A percentile compares a stretch with the other conserved stretches of the same genome.
Evolutionary conservation across 2,113 vertebrate species (phyloP).

Genomic region (Megaptera novaeangliae): DNA sequence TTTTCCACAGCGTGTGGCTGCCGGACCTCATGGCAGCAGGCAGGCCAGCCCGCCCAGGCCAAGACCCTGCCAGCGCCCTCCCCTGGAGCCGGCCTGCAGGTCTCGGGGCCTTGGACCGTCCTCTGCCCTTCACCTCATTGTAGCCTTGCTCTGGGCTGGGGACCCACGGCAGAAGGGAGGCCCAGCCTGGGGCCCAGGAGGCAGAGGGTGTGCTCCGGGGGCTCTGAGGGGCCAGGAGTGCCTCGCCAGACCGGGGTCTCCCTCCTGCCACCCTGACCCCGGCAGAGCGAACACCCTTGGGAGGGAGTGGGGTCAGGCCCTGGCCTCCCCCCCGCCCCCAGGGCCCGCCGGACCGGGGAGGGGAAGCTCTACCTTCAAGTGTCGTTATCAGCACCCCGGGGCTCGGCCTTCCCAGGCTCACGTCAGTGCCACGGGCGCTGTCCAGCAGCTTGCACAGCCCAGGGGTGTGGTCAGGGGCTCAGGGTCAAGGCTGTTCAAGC

Average conservation of each 20-base stretch:
- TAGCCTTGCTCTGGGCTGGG: background rate
- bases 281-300: background rate
- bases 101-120: background rate
- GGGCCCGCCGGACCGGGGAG: background rate
- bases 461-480: background rate
- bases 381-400: fast-evolving
- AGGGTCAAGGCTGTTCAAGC: background rate
- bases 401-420: background rate
- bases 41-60: background rate
- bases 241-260: background rate
- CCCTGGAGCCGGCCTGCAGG: background rate
- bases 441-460: too few relatives aligned
- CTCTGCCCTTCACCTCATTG: background rate
- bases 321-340: fast-evolving
- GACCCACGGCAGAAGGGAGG: background rate
- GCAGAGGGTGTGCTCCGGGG: too few relatives aligned
- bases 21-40: background rate
- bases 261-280: background rate
- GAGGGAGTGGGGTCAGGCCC: fast-evolving
- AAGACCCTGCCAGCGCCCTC: too few relatives aligned
- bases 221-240: background rate
- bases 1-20: background rate
- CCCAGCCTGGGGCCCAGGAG: too few relatives aligned
- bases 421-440: fast-evolving
- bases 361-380: fast-evolving